Conservation (phyloP, 64 coral and sea anemone genomes). For the Trachythela sp. region DNA sequence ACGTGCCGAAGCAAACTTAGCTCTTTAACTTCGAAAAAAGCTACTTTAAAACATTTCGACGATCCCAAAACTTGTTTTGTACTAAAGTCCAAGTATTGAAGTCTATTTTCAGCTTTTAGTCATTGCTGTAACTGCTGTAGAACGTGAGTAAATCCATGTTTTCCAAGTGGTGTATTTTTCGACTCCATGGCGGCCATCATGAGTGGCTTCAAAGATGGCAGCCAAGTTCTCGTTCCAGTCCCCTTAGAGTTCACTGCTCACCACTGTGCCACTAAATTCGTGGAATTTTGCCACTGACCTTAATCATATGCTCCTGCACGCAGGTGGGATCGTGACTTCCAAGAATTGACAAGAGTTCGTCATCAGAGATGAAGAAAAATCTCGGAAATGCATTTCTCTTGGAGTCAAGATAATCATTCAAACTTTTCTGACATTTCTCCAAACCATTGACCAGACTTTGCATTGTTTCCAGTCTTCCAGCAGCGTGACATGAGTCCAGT, state of each 20-base stretch:
- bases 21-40: no score
- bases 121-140: no score
- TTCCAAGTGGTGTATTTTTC: no score
- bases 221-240: no score
- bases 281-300: constrained; percentile 37
- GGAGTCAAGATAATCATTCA: constrained; percentile 98
- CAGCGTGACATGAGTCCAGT: constrained; percentile 81
- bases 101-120: no score
- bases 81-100: no score
- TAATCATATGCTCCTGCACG: constrained; percentile 99
- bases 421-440: constrained; percentile 99
- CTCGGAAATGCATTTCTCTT: constrained; percentile 97
- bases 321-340: constrained; percentile 93
- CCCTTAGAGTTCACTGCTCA: not conserved
- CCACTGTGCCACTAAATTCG: not conserved
- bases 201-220: no score
- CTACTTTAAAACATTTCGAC: no score
- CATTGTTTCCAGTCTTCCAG: constrained; percentile 82
- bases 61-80: no score
- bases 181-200: no score
- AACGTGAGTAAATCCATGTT: no score
- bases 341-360: constrained; percentile 90
- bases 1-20: no score
- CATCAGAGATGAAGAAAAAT: constrained; percentile 99
- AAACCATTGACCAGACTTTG: constrained; percentile 82